phyloP scores from a whole-genome alignment of 2,113 vertebrate genomes.

The Dasyprocta punctata region DNA sequence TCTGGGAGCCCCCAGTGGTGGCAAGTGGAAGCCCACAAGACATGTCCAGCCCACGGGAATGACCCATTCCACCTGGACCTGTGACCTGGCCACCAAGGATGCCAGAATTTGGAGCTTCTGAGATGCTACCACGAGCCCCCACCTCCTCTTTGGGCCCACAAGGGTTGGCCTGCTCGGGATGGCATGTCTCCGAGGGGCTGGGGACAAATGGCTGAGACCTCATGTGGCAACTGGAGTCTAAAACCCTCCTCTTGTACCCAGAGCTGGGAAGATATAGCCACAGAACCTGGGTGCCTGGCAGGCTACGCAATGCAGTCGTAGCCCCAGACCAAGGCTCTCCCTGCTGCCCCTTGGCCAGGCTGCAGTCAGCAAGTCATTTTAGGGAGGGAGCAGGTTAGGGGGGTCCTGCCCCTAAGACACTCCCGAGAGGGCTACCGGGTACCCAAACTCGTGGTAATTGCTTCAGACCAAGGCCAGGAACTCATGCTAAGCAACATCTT shows the following conservation, averaged over 20 bases:
- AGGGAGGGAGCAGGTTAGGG: not conserved
- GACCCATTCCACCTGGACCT: not conserved
- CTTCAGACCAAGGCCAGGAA: conserved; percentile 21
- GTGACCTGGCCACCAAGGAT: not conserved
- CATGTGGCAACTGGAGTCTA: not conserved
- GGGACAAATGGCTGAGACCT: not conserved
- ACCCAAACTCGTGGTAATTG: conserved; percentile 48
- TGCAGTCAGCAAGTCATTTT: not conserved
- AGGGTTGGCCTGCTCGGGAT: not conserved
- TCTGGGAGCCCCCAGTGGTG: too few species aligned
- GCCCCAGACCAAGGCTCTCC: not conserved
- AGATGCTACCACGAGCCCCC: not conserved
- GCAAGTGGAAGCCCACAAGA: not conserved
- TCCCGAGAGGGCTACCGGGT: conserved; percentile 43
- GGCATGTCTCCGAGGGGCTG: not conserved
- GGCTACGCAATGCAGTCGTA: not conserved
- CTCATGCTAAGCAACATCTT: conserved; percentile 64
- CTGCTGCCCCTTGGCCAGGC: not conserved
- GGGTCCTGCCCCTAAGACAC: not conserved
- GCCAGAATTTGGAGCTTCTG: not conserved
- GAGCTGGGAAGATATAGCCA: not conserved
- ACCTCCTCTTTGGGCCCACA: not conserved
- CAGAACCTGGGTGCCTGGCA: fast-evolving
- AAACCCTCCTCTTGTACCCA: not conserved
- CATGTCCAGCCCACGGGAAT: not conserved